Evolutionary conservation across 2,888 invertebrate genomes (phyloP), one percentile per base, ranked within the genome.

Genomic region (Cephus spinipes): DNA sequence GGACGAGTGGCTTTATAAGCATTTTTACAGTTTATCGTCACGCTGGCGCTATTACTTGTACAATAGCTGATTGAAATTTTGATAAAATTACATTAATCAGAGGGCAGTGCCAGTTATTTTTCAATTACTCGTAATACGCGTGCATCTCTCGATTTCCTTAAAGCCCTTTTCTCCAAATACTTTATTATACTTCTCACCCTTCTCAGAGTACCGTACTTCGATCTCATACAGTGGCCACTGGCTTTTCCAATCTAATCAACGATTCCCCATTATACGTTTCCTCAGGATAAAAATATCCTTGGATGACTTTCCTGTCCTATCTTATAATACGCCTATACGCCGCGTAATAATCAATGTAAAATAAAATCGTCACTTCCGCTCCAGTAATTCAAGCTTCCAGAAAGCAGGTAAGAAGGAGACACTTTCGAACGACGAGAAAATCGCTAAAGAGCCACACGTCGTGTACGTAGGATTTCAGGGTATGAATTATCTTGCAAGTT

Each of bases 1-100:
- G 75, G 79, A 80, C 31, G 76, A 80, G 75, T 80, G 75, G 78
- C 78, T 81, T 73, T 77, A 36, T 55, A 55, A 55, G 55, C 23
- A 9, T 55, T 23, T 55, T 23, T 55, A 55, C 9, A 9, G 23
- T 55, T 55, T 55, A 55, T 9, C 23, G 23, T 23, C 55, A 40
- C 9, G 23, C 40, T 15, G 2, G 55, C 55, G 23, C 55, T 55
- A 23, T 55, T 23, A 9, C 23, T 2, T 55, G 55, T 55, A 55
- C 9, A 23, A 23, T 55, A 55, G 76, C 79, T 71, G 32, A 75
- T 76, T 23, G 9, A 55, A 55, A 55, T 55, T 55, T 55, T 55
- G 55, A 55, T 23, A 34, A 36, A 73, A 71, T 32, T 33, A 73
- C 55, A 33, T 69, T 75, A 74, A 75, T 79, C 75, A 73, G 68